A percentile compares a stretch with the other conserved stretches of the same genome.
These are phyloP conservation scores for Plagodis dolabraria DNA, from an alignment of 2,888 invertebrate genomes.

Conservation along the genomic window DNA sequence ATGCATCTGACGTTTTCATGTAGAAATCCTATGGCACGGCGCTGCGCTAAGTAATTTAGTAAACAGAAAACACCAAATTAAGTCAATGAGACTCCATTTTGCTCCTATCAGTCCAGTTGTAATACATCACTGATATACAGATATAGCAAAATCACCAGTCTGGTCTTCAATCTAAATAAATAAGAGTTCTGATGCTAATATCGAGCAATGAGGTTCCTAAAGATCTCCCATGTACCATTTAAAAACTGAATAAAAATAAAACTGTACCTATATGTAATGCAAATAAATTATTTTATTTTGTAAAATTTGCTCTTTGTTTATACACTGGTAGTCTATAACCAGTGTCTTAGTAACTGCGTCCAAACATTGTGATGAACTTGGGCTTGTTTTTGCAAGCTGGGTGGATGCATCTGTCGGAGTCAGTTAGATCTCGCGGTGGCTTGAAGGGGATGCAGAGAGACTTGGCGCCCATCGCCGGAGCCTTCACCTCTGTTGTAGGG, in stretches of 20 bases:
- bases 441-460: constrained; percentile 98
- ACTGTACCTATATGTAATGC: constrained; percentile 29
- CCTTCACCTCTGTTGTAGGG: constrained; percentile 87
- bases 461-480: constrained; percentile 99
- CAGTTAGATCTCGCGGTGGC: constrained; percentile 88
- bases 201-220: too few species aligned
- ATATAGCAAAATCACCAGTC: too few species aligned
- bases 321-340: not conserved
- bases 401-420: constrained; percentile 92
- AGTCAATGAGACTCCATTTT: too few species aligned
- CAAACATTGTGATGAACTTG: constrained; percentile 95
- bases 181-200: too few species aligned
- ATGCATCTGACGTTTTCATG: too few species aligned
- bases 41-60: too few species aligned
- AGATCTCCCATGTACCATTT: too few species aligned
- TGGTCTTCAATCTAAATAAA: too few species aligned
- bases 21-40: too few species aligned
- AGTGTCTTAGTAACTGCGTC: constrained; percentile 91
- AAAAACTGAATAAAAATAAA: constrained; percentile 13
- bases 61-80: too few species aligned
- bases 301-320: constrained; percentile 42
- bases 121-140: too few species aligned
- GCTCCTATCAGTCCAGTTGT: too few species aligned
- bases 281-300: constrained; percentile 49
- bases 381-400: constrained; percentile 93